A percentile compares a stretch with the other conserved stretches of the same genome.
These are phyloP conservation scores for Psix sp. DNA, from an alignment of 1,140 invertebrate species.

Conservation along the genomic window DNA sequence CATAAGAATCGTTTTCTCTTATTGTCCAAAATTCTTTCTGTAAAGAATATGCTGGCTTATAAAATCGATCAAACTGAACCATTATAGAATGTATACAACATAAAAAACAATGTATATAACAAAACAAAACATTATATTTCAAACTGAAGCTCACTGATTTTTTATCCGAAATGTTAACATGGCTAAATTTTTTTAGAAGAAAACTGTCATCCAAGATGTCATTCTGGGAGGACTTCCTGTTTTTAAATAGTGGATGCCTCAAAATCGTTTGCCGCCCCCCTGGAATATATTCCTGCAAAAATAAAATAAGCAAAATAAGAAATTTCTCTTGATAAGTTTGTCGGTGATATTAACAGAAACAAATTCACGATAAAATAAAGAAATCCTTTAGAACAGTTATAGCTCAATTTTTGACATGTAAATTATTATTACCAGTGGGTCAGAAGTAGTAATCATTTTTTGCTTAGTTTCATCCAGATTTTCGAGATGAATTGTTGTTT, in stretches of 20 bases:
- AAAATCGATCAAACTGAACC: no score
- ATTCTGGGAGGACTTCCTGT: conserved; percentile 57
- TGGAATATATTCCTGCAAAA: conserved; percentile 89
- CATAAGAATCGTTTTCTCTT: conserved; percentile 74
- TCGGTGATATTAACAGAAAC: background rate
- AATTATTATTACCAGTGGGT: conserved; percentile 82
- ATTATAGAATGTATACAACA: no score
- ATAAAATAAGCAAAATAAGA: conserved; percentile 3
- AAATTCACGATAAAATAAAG: background rate
- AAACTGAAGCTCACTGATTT: conserved; percentile 67
- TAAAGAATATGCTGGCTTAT: no score
- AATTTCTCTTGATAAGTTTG: background rate
- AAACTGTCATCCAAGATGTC: conserved; percentile 77
- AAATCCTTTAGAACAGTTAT: background rate
- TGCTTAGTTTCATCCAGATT: conserved; percentile 85
- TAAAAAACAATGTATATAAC: conserved; percentile 2
- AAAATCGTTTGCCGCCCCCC: conserved; percentile 88
- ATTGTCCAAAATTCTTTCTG: conserved; percentile 84
- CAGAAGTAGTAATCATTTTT: conserved; percentile 87
- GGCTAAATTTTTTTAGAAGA: conserved; percentile 83
- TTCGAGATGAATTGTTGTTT: conserved; percentile 55
- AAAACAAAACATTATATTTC: background rate
- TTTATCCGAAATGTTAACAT: conserved; percentile 84
- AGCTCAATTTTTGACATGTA: conserved; percentile 23
- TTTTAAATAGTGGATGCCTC: conserved; percentile 85